These are phyloP conservation scores for Zaprionus nigranus DNA, from an alignment of 1,140 invertebrate genomes.

Conservation along the genomic window DNA sequence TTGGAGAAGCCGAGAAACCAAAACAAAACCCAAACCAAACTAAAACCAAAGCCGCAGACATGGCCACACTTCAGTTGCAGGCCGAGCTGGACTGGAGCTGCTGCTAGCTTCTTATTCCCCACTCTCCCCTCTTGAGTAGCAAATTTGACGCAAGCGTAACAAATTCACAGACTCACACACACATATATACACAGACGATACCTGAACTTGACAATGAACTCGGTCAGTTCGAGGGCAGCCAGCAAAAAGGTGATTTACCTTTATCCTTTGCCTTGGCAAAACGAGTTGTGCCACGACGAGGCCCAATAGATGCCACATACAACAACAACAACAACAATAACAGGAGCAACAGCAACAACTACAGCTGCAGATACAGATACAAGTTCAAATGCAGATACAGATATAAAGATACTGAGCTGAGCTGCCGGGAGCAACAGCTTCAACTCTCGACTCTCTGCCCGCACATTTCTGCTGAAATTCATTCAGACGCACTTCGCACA, in stretches of 20 bases:
- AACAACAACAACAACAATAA: conserved; percentile 6
- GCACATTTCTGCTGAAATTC: conserved; percentile 70
- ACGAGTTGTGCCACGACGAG: conserved; percentile 33
- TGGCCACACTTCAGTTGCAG: conserved; percentile 63
- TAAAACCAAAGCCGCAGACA: conserved; percentile 50
- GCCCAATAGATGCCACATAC: conserved; percentile 12
- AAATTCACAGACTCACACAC: conserved; percentile 46
- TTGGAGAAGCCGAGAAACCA: neutral
- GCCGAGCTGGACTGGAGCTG: conserved; percentile 10
- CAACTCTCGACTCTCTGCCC: conserved; percentile 4
- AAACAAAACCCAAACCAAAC: conserved; percentile 48
- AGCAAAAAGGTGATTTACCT: conserved; percentile 62
- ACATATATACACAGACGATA: conserved; percentile 30
- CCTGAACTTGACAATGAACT: conserved; percentile 62
- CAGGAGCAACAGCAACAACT: neutral
- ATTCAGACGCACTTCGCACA: conserved; percentile 81
- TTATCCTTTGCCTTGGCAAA: conserved; percentile 52
- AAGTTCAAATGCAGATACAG: conserved; percentile 27
- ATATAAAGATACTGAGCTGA: neutral
- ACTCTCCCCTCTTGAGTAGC: conserved; percentile 43
- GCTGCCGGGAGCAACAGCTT: conserved; percentile 6
- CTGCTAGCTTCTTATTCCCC: neutral
- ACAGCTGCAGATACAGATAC: conserved; percentile 29
- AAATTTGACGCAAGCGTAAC: conserved; percentile 77
- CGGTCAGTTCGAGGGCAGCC: conserved; percentile 55